Evolutionary conservation across 2,888 invertebrate genomes (phyloP).

Genomic region (Amphipoea lucens): DNA sequence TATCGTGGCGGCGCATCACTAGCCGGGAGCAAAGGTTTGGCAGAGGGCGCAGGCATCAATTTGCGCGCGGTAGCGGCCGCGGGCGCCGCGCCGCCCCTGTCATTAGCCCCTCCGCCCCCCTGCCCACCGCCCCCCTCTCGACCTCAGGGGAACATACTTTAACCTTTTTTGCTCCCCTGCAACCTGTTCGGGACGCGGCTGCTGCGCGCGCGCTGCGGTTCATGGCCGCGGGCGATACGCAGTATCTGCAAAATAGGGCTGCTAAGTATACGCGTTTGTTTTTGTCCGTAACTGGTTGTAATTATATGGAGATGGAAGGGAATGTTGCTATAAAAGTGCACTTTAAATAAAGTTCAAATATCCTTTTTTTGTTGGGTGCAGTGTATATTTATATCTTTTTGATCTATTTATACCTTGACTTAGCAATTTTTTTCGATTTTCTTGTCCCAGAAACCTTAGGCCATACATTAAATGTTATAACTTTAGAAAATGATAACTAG

Average conservation of each 20-base stretch:
- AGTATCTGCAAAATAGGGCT: slow-evolving; percentile 78
- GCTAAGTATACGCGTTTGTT: slow-evolving; percentile 64
- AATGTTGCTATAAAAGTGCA: slow-evolving; percentile 54
- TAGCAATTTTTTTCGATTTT: not conserved
- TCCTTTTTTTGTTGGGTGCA: slow-evolving; percentile 10
- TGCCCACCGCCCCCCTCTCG: slow-evolving; percentile 65
- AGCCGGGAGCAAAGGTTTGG: slow-evolving; percentile 89
- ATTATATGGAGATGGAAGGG: slow-evolving; percentile 62
- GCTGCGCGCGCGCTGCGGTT: slow-evolving; percentile 86
- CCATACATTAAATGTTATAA: not conserved
- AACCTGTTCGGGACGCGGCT: slow-evolving; percentile 89
- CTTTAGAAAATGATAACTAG: no score
- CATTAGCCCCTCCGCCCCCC: slow-evolving; percentile 82
- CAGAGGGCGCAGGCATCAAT: slow-evolving; percentile 89
- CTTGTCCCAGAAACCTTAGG: not conserved
- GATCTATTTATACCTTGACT: not conserved
- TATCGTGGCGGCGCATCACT: slow-evolving; percentile 87
- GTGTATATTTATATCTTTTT: slow-evolving; percentile 22
- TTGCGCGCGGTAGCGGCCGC: slow-evolving; percentile 89
- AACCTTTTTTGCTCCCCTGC: slow-evolving; percentile 89
- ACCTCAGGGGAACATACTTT: slow-evolving; percentile 85
- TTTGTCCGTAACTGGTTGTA: slow-evolving; percentile 64
- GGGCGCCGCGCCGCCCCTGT: slow-evolving; percentile 90
- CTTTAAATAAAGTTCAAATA: slow-evolving; percentile 52
- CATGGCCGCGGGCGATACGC: slow-evolving; percentile 89